A percentile compares a stretch with the other conserved stretches of the same genome.
Conservation (phyloP, 2,888 invertebrate species). For the Stenichneumon culpator region DNA sequence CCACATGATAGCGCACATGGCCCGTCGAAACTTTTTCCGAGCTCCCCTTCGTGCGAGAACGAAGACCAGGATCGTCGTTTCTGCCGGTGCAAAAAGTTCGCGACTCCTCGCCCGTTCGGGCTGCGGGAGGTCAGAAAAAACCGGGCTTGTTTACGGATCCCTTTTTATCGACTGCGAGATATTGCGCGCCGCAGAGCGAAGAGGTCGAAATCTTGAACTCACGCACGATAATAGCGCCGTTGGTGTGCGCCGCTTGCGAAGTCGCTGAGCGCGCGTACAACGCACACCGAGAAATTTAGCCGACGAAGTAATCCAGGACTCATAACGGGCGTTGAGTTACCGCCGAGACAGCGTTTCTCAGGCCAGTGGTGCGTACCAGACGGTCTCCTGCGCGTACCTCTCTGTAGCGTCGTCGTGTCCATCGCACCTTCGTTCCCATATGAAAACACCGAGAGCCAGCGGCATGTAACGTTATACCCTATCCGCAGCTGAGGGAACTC, state of each 20-base stretch:
- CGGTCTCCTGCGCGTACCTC: constrained; percentile 63
- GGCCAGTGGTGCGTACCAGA: constrained; percentile 70
- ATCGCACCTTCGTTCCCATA: constrained; percentile 78
- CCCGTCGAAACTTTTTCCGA: constrained; percentile 39
- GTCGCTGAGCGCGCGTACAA: too few relatives aligned
- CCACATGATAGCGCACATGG: constrained; percentile 64
- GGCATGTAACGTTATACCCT: constrained; percentile 80
- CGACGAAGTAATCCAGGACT: constrained; percentile 45
- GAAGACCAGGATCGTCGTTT: constrained; percentile 46
- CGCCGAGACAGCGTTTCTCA: constrained; percentile 61
- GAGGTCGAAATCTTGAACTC: constrained; percentile 17
- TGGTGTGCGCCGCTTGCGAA: neutral
- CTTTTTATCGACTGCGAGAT: constrained; percentile 14
- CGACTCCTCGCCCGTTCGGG: constrained; percentile 7
- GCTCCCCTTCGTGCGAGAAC: constrained; percentile 14
- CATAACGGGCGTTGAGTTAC: constrained; percentile 59
- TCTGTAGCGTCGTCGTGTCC: constrained; percentile 55
- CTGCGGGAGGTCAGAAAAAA: constrained; percentile 64
- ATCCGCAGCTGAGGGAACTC: constrained; percentile 55
- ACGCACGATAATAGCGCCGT: neutral
- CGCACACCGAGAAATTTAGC: constrained; percentile 23
- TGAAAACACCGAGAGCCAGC: constrained; percentile 66
- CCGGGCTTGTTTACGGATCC: constrained; percentile 44
- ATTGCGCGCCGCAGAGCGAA: neutral
- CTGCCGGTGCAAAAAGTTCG: constrained; percentile 21